Base-by-base conservation (phyloP, 2,888 invertebrate genomes). In the Drosophila prolongata region DNA sequence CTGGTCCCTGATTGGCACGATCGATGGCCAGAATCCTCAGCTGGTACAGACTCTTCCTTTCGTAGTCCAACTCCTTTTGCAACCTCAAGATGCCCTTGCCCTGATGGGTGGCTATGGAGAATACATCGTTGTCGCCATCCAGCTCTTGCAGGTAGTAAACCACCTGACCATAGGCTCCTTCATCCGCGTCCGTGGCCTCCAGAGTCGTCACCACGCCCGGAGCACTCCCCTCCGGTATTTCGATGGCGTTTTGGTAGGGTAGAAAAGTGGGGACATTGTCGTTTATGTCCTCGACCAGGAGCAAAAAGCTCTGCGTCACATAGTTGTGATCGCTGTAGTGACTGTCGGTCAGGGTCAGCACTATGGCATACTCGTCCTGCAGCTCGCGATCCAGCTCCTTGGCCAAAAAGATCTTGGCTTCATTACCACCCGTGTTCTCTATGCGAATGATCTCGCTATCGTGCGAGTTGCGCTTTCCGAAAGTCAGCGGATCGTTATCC, bases 131-230 rank as follows among this genome's bases (percentile, higher is more conserved):
- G 78, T 97, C 96, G 11, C 95, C 95, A 76, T 97, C 97, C 55
- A 95, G 93, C 87, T 97, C 97, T 93, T 97, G 95, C 67, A 98
- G 93, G 88, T 96, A 95, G 91, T 98, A 98, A 19, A 98, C 94
- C 27, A 98, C 96, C 94, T 98, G 98, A 44, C 98, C 98, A 88
- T 97, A 98, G 42, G 97, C 96, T 50, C 98, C 98, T 93, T 97
- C 97, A 90, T 98, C 98, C 55, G 95, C 94, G 91, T 98, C 98
- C 5, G 95, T 96, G 11, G 98, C 98, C 93, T 97, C 97, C 30
- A 98, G 94, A 1, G 96, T 96, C 13, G 96, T 94, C 50, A 98
- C 93, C 67, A 96, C 93, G 16, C 96, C 95, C 0, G 97, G 96
- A 6, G 94, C 92, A 56, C 96, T 95, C 91, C 97, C 95, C 93